phyloP scores from a whole-genome alignment of 1,140 invertebrate genomes.

The Spodoptera frugiperda region DNA sequence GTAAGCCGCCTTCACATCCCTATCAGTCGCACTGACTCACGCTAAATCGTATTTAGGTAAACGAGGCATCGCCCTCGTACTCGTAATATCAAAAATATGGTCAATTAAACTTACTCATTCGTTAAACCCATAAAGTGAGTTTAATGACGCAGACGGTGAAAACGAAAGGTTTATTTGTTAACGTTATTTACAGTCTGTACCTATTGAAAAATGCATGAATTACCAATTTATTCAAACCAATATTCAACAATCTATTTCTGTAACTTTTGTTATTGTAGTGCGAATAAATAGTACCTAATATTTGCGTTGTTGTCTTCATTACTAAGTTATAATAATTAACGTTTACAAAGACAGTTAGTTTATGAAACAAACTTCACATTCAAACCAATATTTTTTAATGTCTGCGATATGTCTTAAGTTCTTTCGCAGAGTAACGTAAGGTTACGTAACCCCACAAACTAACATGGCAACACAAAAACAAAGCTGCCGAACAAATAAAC shows the following conservation, averaged over 20 bases:
- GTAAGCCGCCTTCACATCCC: conserved; percentile 62
- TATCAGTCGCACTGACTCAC: conserved; percentile 69
- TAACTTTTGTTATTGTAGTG: not conserved
- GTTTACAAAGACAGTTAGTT: not conserved
- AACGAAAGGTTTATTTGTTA: too few relatives aligned
- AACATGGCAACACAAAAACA: not conserved
- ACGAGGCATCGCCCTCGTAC: conserved; percentile 49
- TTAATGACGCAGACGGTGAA: too few relatives aligned
- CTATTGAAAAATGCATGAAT: too few relatives aligned
- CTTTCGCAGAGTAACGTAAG: too few relatives aligned
- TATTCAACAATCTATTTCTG: not conserved
- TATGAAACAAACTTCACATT: not conserved
- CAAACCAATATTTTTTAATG: not conserved
- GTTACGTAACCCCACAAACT: too few relatives aligned
- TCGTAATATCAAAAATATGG: conserved; percentile 11
- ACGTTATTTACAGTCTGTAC: too few relatives aligned
- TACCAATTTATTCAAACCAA: too few relatives aligned
- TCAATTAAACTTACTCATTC: not conserved
- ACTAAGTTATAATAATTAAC: not conserved
- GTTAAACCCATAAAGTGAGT: too few relatives aligned
- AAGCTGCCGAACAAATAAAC: conserved; percentile 27
- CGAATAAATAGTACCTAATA: not conserved
- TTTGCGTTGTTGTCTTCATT: not conserved
- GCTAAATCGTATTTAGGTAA: conserved; percentile 52
- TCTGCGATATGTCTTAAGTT: too few relatives aligned